Evolutionary conservation across 53 echinoderm and acorn worm genomes (phyloP).

Genomic region (Mesocentrotus franciscanus): DNA sequence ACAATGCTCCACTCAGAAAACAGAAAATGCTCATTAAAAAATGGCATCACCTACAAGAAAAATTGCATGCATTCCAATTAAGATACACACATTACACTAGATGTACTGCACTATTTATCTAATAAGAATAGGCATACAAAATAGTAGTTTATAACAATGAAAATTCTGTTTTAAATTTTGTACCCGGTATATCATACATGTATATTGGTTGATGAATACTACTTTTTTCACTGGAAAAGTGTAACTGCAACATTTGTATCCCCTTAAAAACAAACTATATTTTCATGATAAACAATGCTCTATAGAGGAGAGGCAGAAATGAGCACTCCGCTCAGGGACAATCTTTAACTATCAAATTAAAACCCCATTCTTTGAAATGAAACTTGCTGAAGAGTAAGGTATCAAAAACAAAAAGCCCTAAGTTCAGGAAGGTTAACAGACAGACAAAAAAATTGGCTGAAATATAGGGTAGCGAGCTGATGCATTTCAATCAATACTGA

Average conservation of each 20-base stretch:
- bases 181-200: neutral
- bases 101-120: too few species aligned
- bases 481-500: neutral
- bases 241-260: neutral
- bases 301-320: neutral
- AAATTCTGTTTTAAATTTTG: too few species aligned
- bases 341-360: conserved; percentile 33
- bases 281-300: conserved; percentile 2
- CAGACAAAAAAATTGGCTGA: neutral
- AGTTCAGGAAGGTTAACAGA: neutral
- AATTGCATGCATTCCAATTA: too few species aligned
- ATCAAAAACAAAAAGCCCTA: neutral
- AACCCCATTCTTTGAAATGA: neutral
- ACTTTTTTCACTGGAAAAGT: neutral
- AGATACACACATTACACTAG: too few species aligned
- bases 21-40: too few species aligned
- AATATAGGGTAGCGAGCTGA: neutral
- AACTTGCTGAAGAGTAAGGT: neutral
- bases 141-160: too few species aligned
- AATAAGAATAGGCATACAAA: too few species aligned
- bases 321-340: neutral
- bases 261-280: neutral
- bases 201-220: neutral
- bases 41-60: too few species aligned
- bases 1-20: too few species aligned